Evolutionary conservation across 2,113 vertebrate species (phyloP).

Genomic region (Vimba vimba): DNA sequence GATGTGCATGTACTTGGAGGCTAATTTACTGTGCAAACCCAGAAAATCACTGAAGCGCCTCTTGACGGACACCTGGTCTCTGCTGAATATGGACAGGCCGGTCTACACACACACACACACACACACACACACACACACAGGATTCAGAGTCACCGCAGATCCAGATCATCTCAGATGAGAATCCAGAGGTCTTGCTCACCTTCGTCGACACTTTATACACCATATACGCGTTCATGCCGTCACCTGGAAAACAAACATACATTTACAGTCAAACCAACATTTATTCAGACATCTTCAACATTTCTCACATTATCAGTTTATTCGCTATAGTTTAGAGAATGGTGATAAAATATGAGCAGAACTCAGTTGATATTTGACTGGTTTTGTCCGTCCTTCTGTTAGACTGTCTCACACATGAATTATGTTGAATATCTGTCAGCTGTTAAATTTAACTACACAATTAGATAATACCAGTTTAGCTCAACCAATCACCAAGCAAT

Average conservation of each 20-base stretch:
- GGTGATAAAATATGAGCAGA: too few relatives aligned
- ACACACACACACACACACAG: neutral
- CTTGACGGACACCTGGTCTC: constrained; percentile 89
- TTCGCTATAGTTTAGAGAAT: too few relatives aligned
- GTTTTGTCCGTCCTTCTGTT: too few relatives aligned
- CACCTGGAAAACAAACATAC: constrained; percentile 76
- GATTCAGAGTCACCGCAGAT: neutral
- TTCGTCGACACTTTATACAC: constrained; percentile 95
- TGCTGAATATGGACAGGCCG: constrained; percentile 74
- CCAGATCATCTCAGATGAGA: neutral
- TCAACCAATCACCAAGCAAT: too few relatives aligned
- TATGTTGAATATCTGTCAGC: too few relatives aligned
- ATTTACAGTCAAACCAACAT: too few relatives aligned
- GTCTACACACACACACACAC: neutral
- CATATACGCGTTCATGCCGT: constrained; percentile 99
- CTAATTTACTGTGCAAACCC: constrained; percentile 94
- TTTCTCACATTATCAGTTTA: too few relatives aligned
- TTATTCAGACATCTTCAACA: too few relatives aligned
- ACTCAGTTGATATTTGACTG: too few relatives aligned
- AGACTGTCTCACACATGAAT: too few relatives aligned
- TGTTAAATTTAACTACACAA: too few relatives aligned
- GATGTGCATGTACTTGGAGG: constrained; percentile 92
- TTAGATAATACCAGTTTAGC: too few relatives aligned
- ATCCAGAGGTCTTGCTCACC: constrained; percentile 70
- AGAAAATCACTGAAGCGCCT: constrained; percentile 98